A percentile compares a stretch with the other conserved stretches of the same genome.
phyloP scores from a whole-genome alignment of 2,797 vertebrate species.

The Falco rusticolus region DNA sequence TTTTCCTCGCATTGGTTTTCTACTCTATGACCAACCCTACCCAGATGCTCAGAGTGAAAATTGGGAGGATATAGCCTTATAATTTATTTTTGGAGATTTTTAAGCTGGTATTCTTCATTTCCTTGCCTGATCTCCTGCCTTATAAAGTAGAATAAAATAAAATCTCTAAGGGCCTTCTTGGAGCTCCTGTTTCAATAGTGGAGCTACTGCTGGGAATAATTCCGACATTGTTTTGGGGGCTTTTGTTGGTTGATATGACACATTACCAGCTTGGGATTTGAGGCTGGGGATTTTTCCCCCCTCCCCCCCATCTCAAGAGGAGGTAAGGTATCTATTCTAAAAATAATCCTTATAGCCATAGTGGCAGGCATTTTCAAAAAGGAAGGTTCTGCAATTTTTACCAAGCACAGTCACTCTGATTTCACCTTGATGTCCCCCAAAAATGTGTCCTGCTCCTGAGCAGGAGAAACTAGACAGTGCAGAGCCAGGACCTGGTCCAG shows the following conservation, averaged over 20 bases:
- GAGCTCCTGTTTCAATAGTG: neutral
- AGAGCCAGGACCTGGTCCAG: neutral
- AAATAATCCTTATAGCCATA: neutral
- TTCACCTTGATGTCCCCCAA: neutral
- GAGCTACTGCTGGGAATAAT: neutral
- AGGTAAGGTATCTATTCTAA: neutral
- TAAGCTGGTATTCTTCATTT: neutral
- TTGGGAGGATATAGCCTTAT: neutral
- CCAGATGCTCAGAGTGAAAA: neutral
- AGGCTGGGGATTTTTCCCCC: neutral
- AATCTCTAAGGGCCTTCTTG: neutral
- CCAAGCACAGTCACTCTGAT: neutral
- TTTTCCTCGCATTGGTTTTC: neutral
- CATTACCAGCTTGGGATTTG: neutral
- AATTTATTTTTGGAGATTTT: neutral
- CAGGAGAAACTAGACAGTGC: neutral
- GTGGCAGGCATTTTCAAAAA: neutral
- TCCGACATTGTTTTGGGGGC: neutral
- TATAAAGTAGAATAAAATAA: neutral
- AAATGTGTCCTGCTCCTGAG: neutral
- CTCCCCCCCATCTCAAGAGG: neutral
- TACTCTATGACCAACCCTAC: neutral
- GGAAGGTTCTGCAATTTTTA: neutral
- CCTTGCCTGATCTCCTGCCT: neutral
- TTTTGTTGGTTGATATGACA: neutral